Conservation (phyloP, 2,113 vertebrate genomes). For the Mystacornis crossleyi region DNA sequence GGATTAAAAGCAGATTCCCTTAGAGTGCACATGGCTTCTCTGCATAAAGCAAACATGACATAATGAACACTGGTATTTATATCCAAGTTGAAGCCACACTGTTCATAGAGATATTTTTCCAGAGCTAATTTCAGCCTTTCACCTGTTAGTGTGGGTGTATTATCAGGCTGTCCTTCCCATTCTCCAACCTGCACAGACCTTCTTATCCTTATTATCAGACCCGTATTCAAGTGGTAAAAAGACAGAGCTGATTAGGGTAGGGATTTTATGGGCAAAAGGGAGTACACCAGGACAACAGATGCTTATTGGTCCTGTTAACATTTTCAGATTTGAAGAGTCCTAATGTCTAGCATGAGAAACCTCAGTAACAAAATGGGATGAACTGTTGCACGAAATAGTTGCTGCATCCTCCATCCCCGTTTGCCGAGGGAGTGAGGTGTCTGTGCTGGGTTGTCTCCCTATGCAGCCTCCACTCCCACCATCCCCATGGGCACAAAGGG, state of each 20-base stretch:
- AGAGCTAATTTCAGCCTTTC: neutral
- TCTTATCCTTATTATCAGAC: neutral
- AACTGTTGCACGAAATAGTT: neutral
- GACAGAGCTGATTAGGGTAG: neutral
- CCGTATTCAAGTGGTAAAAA: neutral
- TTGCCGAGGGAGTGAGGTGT: neutral
- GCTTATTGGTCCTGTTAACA: neutral
- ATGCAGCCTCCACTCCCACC: fast-evolving
- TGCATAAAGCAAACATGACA: neutral
- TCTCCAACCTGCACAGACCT: neutral
- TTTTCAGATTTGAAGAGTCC: neutral
- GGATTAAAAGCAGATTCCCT: neutral
- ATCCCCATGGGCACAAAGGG: fast-evolving
- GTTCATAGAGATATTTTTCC: neutral
- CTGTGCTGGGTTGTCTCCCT: neutral
- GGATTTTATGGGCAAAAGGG: neutral
- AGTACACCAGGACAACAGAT: neutral
- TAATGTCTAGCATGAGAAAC: neutral
- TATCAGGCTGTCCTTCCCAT: neutral
- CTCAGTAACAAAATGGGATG: neutral
- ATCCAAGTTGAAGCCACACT: neutral
- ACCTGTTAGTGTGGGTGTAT: neutral
- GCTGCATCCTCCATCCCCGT: neutral
- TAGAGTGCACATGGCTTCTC: neutral
- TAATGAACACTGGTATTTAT: neutral